Evolutionary conservation across 2,888 invertebrate species (phyloP), one percentile per base, ranked within the genome.

Genomic region (Caenorhabditis sp.): DNA sequence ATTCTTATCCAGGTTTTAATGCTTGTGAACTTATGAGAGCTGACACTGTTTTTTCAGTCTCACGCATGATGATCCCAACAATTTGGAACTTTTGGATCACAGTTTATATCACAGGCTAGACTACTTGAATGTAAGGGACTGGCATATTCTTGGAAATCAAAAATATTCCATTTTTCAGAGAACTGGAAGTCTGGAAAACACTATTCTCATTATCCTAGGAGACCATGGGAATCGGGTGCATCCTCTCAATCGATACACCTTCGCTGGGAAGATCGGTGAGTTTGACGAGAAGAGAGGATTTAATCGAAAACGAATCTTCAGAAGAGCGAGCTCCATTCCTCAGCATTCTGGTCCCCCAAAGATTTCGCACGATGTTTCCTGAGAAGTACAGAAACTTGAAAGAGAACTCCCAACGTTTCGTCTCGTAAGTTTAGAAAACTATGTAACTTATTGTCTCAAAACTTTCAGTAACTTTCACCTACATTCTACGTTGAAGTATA

Each of bases 141-240:
- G 1, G 22, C 0, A 14, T 64, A 19, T 31, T 16, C 24, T 54
- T n/a, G n/a, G 5, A 38, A 38, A 35, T 26, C 38, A 38, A 16
- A 16, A 12, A n/a, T 10, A 31, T 19, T 41, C 3, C 2, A n/a
- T 6, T 41, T 59, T 79, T 72, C 38, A 83, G 85, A 73, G 63
- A 51, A 68, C 74, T 59, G 85, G 80, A 41, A 47, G 56, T 56
- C 58, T 87, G 1, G 77, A 85, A 44, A 88, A 87, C 66, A 86
- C 86, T 1, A 61, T 88, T 61, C 54, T 88, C n/a, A 82, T 88
- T 4, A 70, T 88, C 12, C 79, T 87, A 51, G 87, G 88, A 8
- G 88, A 88, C 49, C 88, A 88, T 70, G 88, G 88, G 54, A 86
- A 87, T 47, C 80, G 88, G 6, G 82, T 88, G 12, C 77, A 84